Base-by-base conservation (phyloP, 2,113 vertebrate genomes). In the Coreoperca whiteheadi region DNA sequence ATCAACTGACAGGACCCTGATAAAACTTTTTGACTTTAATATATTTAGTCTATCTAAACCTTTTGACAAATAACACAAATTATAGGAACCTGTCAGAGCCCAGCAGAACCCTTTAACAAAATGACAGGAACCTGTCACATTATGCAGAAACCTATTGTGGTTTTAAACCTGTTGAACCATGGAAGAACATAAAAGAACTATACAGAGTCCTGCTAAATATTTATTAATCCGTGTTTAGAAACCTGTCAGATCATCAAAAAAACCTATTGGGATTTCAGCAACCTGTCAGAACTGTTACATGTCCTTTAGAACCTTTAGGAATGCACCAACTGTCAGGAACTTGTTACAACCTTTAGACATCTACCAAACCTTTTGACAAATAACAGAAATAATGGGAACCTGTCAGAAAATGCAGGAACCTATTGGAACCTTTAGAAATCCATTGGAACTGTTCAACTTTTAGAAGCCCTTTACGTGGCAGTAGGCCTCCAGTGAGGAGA, bases 401-500 rank as follows among this genome's bases (percentile, higher is more conserved):
- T 23, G 72, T 61, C n/a, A 43, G n/a, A 59, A 68, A 28, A 34
- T 2, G 20, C 59, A 74, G 68, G 59, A 71, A 79, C 59, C 66
- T 28, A 1, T 6, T 16, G 28, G 12, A 56, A 46, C 63, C 43
- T 68, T 41, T n/a, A 51, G 41, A 48, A 46, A 53, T 43, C 59
- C 57, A 66, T 32, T 16, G 79, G 46, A 66, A 72, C 20, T 23
- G 32, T 64, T 39, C 8, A 37, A 28, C 4, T 20, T 39, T 96
- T 95, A 99, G 95, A 99, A 99, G 93, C 96, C 97, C 89, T 96
- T 88, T 88, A 99, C 94, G 94, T 99, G 97, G 96, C 98, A 99
- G 95, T 99, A 99, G 91, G 98, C 98, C 94, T 99, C 98, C 89
- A 99, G 94, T 69, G 98, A 99, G 88, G 98, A 99, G 89, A 99